Percentiles rank a stretch among this genome's conserved stretches.
Evolutionary conservation across 2,888 invertebrate genomes (phyloP).

Genomic region (Netelia inedita): DNA sequence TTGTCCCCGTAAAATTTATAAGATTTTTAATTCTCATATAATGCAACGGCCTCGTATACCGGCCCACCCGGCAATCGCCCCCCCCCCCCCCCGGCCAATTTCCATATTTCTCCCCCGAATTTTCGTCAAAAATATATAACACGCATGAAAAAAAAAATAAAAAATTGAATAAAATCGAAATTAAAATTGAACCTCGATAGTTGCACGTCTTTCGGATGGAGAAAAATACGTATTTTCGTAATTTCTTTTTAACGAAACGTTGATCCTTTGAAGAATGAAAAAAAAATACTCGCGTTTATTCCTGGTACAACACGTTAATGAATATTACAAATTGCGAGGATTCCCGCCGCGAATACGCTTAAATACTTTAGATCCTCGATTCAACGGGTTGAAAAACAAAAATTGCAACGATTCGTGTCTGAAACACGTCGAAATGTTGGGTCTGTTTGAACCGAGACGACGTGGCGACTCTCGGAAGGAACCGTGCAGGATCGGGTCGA

Average conservation of each 20-base stretch:
- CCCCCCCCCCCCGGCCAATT: conserved; percentile 65
- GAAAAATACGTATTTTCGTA: neutral
- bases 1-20: conserved; percentile 68
- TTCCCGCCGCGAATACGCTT: neutral
- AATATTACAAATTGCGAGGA: neutral
- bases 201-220: neutral
- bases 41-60: conserved; percentile 67
- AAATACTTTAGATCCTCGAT: neutral
- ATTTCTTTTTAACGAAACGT: neutral
- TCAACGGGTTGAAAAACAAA: neutral
- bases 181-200: neutral
- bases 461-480: conserved; percentile 50
- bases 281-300: neutral
- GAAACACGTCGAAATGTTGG: conserved; percentile 33
- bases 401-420: conserved; percentile 37
- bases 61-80: conserved; percentile 69
- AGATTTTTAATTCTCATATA: conserved; percentile 76
- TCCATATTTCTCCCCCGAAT: conserved; percentile 39
- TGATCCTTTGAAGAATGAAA: too few relatives aligned
- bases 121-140: conserved; percentile 10
- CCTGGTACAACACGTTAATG: neutral
- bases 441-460: conserved; percentile 39
- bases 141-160: too few relatives aligned
- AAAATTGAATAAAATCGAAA: too few relatives aligned
- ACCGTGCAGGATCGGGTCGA: conserved; percentile 57